phyloP scores from a whole-genome alignment of 2,888 invertebrate species.

The Adelphocoris suturalis region DNA sequence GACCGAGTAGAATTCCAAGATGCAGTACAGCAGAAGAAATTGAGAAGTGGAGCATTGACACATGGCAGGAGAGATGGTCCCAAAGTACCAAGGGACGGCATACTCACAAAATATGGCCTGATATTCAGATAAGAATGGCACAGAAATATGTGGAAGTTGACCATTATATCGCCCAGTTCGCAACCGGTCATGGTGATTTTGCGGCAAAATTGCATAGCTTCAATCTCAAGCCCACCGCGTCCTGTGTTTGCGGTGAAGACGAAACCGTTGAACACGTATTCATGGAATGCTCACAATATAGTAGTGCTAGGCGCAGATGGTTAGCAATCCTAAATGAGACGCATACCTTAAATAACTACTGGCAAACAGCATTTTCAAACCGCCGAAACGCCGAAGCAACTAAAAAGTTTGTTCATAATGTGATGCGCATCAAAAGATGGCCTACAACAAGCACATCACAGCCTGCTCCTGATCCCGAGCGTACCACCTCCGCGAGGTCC shows the following conservation, averaged over 20 bases:
- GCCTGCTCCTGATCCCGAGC: too few species aligned
- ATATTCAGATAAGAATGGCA: not conserved
- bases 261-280: constrained; percentile 2
- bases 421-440: too few species aligned
- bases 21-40: not conserved
- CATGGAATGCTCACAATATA: not conserved
- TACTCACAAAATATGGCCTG: not conserved
- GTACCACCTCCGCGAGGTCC: too few species aligned
- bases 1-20: not conserved
- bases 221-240: not conserved
- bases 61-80: constrained; percentile 37
- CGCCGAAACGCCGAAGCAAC: too few species aligned
- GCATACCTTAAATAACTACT: too few species aligned
- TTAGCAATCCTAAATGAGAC: too few species aligned
- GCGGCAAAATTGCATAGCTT: not conserved
- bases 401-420: too few species aligned
- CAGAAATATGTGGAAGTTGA: not conserved
- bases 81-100: not conserved
- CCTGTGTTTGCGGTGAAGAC: not conserved
- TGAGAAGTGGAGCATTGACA: not conserved
- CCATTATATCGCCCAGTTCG: constrained; percentile 3
- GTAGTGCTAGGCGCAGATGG: too few species aligned
- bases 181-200: constrained; percentile 40
- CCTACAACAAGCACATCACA: too few species aligned
- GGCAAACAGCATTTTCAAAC: too few species aligned